These are phyloP conservation scores for Electrophaes corylata DNA, from an alignment of 2,888 invertebrate species.

Conservation along the genomic window DNA sequence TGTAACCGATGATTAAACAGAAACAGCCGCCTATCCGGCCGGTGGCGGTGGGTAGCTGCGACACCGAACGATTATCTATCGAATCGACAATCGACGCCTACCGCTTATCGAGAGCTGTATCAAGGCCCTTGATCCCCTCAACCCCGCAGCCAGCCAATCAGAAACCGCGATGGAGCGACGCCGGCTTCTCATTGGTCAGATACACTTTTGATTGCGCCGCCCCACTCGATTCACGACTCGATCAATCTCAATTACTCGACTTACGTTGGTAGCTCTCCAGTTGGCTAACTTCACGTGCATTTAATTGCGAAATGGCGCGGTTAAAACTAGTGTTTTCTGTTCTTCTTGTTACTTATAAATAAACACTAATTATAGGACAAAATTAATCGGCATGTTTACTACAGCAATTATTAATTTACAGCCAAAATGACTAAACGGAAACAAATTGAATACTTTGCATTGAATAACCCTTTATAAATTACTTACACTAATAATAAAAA, in stretches of 20 bases:
- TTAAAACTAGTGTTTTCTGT: constrained; percentile 30
- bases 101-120: constrained; percentile 79
- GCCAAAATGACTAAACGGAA: neutral
- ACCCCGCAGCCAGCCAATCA: constrained; percentile 73
- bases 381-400: constrained; percentile 21
- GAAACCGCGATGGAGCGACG: constrained; percentile 53
- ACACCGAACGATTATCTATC: constrained; percentile 73
- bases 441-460: no score
- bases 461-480: neutral
- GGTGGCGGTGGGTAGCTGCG: constrained; percentile 39
- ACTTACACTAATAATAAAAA: neutral
- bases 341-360: constrained; percentile 30
- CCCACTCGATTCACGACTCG: constrained; percentile 76
- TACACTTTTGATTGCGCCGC: constrained; percentile 82
- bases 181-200: constrained; percentile 73
- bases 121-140: constrained; percentile 77
- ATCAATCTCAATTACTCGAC: constrained; percentile 79
- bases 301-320: constrained; percentile 51
- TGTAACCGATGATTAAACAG: constrained; percentile 23
- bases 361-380: constrained; percentile 28
- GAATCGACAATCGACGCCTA: constrained; percentile 75
- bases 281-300: constrained; percentile 51
- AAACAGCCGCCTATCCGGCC: constrained; percentile 41
- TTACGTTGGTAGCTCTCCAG: constrained; percentile 65
- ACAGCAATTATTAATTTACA: constrained; percentile 11